Base-by-base conservation (phyloP, 1,140 invertebrate species). In the Lepidotrigona ventralis region DNA sequence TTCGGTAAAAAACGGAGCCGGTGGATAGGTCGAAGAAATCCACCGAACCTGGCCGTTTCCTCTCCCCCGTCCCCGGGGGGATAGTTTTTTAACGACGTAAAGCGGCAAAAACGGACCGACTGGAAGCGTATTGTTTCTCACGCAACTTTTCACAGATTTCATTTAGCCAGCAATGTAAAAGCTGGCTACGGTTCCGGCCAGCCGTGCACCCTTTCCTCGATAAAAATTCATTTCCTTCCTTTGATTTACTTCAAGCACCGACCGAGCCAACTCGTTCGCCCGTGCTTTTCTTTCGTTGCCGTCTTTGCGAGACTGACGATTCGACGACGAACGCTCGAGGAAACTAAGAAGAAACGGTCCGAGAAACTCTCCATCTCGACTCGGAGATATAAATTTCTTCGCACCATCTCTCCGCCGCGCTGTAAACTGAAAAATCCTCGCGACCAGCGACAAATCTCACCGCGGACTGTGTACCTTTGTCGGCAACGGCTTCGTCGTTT, bases 211-310 rank as follows among this genome's bases (percentile, higher is more conserved):
- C 78, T 90, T 91, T 90, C 85, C 84, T 89, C 90, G 83, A 91
- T 92, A 90, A 91, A 91, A 91, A 91, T 92, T 91, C 87, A 92
- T 90, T 91, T 91, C 86, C 87, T 90, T 92, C 85, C 85, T 92
- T 91, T 92, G 91, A 91, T 92, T 90, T 90, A 92, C 90, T 91
- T 72, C 78, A 66, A 87, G 83, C 82, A 84, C 75, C 79, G 84
- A 69, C 75, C 79, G 85, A 69, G 83, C 81, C 73, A 88, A 90
- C 84, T 88, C 84, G 79, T 85, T 86, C 60, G 8, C n/a, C 39
- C 68, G 74, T 88, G 69, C 73, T 73, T 76, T 77, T 70, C 56
- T 51, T 82, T 39, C 70, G 64, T n/a, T 17, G 11, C 39, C 6
- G 17, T 87, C 58, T 75, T 83, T 70, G 54, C 76, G 80, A 81